Conservation (phyloP, 2,797 vertebrate genomes). For the Typhlichthys eigenmanni region DNA sequence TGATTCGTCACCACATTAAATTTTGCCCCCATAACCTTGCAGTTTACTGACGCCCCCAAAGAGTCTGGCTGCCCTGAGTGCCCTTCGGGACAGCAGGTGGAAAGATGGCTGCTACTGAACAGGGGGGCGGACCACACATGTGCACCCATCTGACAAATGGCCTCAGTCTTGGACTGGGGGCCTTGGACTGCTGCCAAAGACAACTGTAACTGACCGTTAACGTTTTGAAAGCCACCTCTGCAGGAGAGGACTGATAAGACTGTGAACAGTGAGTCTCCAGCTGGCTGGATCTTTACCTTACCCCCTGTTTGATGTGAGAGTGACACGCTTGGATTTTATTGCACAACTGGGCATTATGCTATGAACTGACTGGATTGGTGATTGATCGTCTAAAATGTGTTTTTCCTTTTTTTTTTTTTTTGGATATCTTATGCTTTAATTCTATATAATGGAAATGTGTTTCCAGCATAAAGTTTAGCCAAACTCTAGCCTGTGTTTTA, state of each 20-base stretch:
- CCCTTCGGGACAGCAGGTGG: conserved; percentile 94
- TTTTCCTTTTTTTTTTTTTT: conserved; percentile 46
- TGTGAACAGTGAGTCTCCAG: conserved; percentile 80
- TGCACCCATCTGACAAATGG: conserved; percentile 51
- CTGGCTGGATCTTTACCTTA: conserved; percentile 86
- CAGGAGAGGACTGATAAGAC: conserved; percentile 29
- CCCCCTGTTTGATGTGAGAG: conserved; percentile 49
- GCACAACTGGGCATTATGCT: conserved; percentile 63
- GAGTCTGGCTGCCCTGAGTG: conserved; percentile 89
- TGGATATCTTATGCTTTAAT: conserved; percentile 51
- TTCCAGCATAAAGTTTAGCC: conserved; percentile 34
- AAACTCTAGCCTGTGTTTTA: conserved; percentile 41
- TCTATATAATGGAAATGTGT: conserved; percentile 40
- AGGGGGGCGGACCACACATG: conserved; percentile 32
- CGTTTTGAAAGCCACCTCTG: conserved; percentile 44
- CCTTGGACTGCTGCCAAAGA: conserved; percentile 19
- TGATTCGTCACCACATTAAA: not conserved
- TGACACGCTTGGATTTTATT: conserved; percentile 16
- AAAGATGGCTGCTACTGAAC: conserved; percentile 96
- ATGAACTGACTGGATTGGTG: conserved; percentile 51
- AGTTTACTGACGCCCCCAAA: conserved; percentile 97
- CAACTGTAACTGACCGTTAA: conserved; percentile 51
- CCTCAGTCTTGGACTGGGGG: conserved; percentile 29
- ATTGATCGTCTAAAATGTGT: conserved; percentile 45
- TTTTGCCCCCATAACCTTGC: conserved; percentile 19